Base-by-base conservation (phyloP, 2,113 vertebrate species). In the Spermophilus dauricus region DNA sequence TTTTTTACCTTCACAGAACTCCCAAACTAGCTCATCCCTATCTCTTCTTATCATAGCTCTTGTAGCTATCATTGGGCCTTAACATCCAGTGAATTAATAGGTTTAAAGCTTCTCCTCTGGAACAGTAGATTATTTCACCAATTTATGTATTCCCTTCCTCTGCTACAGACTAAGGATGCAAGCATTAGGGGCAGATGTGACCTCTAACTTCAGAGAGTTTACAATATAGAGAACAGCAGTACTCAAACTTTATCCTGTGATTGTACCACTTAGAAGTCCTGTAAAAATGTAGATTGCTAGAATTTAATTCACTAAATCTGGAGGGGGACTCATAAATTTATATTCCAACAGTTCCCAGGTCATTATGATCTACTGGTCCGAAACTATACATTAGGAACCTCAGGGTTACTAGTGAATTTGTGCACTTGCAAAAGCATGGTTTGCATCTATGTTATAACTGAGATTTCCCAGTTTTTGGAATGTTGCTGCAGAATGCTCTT, bases 211-310 rank as follows among this genome's bases (percentile, higher is more conserved):
- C 42, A 37, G 51, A 53, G 17, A 96, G 8, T 4, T 63, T 24
- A 26, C 4, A 69, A 13, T 87, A 1, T 82, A 82, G 26, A 92
- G 26, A 77, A 37, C 0, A 84, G 56, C 17, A 70, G n/a, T 72
- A 4, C 0, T 32, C 30, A 85, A 61, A 42, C 10, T 26, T 90
- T 8, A 28, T 0, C 1, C 5, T 37, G 1, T 1, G 65, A 11
- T 4, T 86, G 8, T 28, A 53, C 69, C 20, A 51, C 0, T 1
- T 42, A 20, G 6, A 92, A 37, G 5, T 24, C 20, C 5, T 42
- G 1, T 80, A 80, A 45, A 81, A 53, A 69, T 1, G 10, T 39
- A 48, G 1, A 26, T 37, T 13, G 2, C 22, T 81, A 2, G 17
- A 30, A 61, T 18, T 61, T 7, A 28, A 69, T 56, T 90, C 20